Evolutionary conservation across 2,797 vertebrate species (phyloP).

Genomic region (Eospalax fontanierii): DNA sequence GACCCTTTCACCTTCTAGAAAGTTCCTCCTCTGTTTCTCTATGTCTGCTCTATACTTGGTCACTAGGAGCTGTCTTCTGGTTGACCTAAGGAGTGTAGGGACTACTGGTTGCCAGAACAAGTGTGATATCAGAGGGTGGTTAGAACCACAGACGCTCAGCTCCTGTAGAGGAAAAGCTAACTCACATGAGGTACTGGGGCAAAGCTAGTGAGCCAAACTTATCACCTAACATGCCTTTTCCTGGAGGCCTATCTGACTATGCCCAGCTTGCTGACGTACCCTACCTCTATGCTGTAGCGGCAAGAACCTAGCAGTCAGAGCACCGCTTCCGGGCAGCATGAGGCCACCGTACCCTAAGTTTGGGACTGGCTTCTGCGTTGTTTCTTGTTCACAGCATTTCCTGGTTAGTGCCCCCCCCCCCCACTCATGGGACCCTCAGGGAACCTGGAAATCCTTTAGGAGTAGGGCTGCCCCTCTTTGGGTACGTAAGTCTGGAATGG

Average conservation of each 20-base stretch:
- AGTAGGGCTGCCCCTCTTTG: neutral
- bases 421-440: no score
- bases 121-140: neutral
- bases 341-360: neutral
- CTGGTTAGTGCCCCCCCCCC: neutral
- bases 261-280: fast-evolving
- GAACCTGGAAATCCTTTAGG: neutral
- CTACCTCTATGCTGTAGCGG: neutral
- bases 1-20: constrained; percentile 43
- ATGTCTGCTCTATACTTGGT: neutral
- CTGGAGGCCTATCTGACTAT: fast-evolving
- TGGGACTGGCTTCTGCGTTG: neutral
- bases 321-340: neutral
- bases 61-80: neutral
- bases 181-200: neutral
- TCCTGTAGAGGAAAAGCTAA: neutral
- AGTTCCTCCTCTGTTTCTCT: neutral
- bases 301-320: neutral
- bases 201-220: neutral
- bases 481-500: neutral
- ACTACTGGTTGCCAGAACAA: no score
- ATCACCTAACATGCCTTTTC: fast-evolving
- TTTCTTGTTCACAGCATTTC: fast-evolving
- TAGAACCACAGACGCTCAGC: fast-evolving
- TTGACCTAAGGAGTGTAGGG: neutral